phyloP scores from a whole-genome alignment of 2,113 vertebrate genomes.

The Sisor rabdophorus region DNA sequence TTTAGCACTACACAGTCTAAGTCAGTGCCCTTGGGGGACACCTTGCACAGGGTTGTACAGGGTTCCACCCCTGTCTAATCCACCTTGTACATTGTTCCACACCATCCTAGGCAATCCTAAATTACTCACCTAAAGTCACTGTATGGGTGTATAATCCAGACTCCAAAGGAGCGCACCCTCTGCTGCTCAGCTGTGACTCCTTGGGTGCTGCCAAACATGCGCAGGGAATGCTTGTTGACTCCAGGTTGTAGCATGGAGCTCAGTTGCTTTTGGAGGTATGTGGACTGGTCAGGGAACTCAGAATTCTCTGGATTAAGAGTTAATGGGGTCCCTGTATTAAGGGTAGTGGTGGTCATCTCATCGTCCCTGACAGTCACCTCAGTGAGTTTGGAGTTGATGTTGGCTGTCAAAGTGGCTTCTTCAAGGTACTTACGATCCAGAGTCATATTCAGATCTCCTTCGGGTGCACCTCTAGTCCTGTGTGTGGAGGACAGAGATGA shows the following conservation, averaged over 20 bases:
- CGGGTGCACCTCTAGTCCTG: conserved; percentile 28
- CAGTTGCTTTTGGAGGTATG: conserved; percentile 82
- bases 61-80: too few relatives aligned
- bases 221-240: conserved; percentile 95
- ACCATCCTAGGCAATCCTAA: conserved; percentile 15
- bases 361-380: conserved; percentile 34
- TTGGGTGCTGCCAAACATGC: conserved; percentile 94
- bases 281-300: conserved; percentile 47
- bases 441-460: conserved; percentile 57
- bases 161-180: conserved; percentile 89
- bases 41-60: too few relatives aligned
- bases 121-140: conserved; percentile 93
- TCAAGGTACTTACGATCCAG: conserved; percentile 63
- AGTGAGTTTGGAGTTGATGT: conserved; percentile 50
- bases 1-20: too few relatives aligned
- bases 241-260: conserved; percentile 86
- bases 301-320: conserved; percentile 29
- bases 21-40: too few relatives aligned
- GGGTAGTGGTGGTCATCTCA: conserved; percentile 33
- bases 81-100: too few relatives aligned
- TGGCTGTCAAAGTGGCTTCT: conserved; percentile 44
- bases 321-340: not conserved
- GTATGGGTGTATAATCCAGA: conserved; percentile 98
- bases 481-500: conserved; percentile 46
- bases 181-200: conserved; percentile 92